Base-by-base conservation (phyloP, 2,888 invertebrate genomes). In the Zelleria hepariella region DNA sequence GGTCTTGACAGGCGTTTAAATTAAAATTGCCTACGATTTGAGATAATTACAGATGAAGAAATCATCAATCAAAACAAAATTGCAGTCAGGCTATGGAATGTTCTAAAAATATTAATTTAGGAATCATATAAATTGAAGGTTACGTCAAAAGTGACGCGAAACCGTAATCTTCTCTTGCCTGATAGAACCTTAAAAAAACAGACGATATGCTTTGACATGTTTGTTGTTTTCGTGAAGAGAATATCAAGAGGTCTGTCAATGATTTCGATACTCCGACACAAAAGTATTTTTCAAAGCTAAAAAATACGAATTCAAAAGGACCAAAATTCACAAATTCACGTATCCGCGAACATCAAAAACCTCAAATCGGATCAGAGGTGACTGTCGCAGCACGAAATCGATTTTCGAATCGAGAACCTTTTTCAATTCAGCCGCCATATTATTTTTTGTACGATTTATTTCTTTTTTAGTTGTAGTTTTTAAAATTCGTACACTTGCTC, bases 31-130 rank as follows among this genome's bases (percentile, higher is more conserved):
- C 20, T 8, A 58, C 49, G 58, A n/a, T 24, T 49, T 51, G 58
- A 42, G 26, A 25, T 65, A 73, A 74, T 76, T 73, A 67, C 65
- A 66, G 70, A 75, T 78, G 78, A 80, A 80, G 78, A 80, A 68
- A 75, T 75, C 77, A 82, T 81, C 81, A 77, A 80, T 81, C 80
- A 74, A 67, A 66, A 74, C 75, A 71, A 71, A 69, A 67, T 53
- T 62, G 53, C 52, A 64, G 56, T 62, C 60, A 62, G 64, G 59
- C 63, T 61, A 21, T 15, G 65, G 68, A 68, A 64, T 60, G 59
- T 58, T 23, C 59, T 7, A 2, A 23, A 20, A 51, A 49, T 20
- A 8, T 21, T 8, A 21, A 51, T 51, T 51, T 20, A 20, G 21
- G 21, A 20, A 20, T 3, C 51, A 51, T 51, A 10, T 51, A 51